Evolutionary conservation across 2,797 vertebrate genomes (phyloP).

Genomic region (Aulostomus chinensis): DNA sequence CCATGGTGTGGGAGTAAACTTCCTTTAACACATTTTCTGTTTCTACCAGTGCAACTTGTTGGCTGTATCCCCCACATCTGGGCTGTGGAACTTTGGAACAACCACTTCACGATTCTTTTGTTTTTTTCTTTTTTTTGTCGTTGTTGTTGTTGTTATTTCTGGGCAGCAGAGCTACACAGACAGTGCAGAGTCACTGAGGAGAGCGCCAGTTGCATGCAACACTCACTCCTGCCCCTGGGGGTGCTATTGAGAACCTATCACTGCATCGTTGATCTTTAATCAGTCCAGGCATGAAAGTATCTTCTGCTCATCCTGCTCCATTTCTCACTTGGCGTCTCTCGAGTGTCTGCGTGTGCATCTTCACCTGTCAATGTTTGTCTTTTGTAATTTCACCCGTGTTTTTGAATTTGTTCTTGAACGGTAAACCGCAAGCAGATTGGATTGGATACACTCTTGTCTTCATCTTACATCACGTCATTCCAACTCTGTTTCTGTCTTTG

Average conservation of each 20-base stretch:
- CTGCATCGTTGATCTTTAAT: constrained; percentile 67
- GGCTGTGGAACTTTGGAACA: constrained; percentile 62
- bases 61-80: constrained; percentile 59
- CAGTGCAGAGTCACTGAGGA: constrained; percentile 66
- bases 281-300: constrained; percentile 68
- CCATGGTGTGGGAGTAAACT: constrained; percentile 65
- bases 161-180: constrained; percentile 61
- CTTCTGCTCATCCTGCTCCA: constrained; percentile 61
- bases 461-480: constrained; percentile 52
- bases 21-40: constrained; percentile 79
- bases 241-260: constrained; percentile 63
- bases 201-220: constrained; percentile 75
- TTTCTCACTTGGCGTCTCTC: constrained; percentile 65
- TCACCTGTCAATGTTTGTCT: constrained; percentile 62
- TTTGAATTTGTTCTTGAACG: constrained; percentile 60
- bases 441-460: constrained; percentile 53
- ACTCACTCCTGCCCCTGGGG: constrained; percentile 62
- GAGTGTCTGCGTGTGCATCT: constrained; percentile 60
- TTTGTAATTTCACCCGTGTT: constrained; percentile 53
- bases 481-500: constrained; percentile 47
- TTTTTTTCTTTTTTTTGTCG: not conserved
- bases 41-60: constrained; percentile 78
- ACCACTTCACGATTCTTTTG: constrained; percentile 68
- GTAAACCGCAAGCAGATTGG: constrained; percentile 58
- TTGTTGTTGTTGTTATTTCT: constrained; percentile 38